A percentile compares a stretch with the other conserved stretches of the same genome.
Evolutionary conservation across 2,113 vertebrate species (phyloP).

Genomic region (Neodontobutis hainanensis): DNA sequence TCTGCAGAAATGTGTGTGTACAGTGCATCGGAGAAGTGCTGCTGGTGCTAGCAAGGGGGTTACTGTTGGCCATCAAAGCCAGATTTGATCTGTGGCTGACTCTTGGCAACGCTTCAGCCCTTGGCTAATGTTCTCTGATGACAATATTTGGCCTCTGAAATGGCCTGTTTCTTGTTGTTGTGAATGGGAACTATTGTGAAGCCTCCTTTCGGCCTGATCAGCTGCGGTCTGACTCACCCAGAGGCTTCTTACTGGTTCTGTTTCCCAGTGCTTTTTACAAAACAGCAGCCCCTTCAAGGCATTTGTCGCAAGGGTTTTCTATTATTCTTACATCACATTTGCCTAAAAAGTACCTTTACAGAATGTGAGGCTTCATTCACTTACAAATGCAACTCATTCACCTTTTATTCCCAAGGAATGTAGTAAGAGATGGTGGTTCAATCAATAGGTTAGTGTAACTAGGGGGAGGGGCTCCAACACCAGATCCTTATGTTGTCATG

Average conservation of each 20-base stretch:
- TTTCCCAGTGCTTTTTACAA: neutral
- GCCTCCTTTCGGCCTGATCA: conserved; percentile 59
- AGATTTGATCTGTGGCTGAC: conserved; percentile 65
- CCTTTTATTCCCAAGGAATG: neutral
- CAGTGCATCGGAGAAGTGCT: conserved; percentile 45
- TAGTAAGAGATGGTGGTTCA: too few relatives aligned
- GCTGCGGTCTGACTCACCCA: conserved; percentile 66
- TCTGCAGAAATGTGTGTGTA: conserved; percentile 50
- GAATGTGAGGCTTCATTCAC: neutral
- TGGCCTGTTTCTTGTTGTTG: conserved; percentile 57
- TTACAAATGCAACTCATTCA: neutral
- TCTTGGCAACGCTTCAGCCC: conserved; percentile 63
- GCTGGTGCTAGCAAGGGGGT: conserved; percentile 40
- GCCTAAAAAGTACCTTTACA: neutral
- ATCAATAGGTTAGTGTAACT: too few relatives aligned
- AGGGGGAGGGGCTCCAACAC: too few relatives aligned
- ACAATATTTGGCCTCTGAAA: conserved; percentile 71
- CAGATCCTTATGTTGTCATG: too few relatives aligned
- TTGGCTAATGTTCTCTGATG: conserved; percentile 66
- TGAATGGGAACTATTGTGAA: conserved; percentile 76
- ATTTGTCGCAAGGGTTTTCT: neutral
- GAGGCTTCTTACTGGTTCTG: conserved; percentile 29
- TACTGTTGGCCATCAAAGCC: conserved; percentile 62
- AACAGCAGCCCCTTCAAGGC: neutral
- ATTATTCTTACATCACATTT: neutral